Evolutionary conservation across 2,113 vertebrate species (phyloP), one percentile per base, ranked within the genome.

Genomic region (Syngnathoides biaculeatus): DNA sequence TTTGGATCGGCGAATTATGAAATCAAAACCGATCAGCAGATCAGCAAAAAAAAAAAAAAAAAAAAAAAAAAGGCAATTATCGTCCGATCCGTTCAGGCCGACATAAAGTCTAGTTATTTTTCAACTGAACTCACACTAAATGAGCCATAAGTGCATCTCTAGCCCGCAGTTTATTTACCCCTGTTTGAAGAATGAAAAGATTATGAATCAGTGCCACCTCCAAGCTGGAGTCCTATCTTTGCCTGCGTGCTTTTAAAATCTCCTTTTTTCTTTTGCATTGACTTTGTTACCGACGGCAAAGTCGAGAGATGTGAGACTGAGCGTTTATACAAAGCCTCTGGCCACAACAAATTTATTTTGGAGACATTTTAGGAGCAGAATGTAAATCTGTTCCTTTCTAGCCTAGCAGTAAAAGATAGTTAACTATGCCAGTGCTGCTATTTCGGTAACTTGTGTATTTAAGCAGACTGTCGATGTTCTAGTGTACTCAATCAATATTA

Each of bases 281-380:
- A 68, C 68, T 68, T 53, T 67, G 27, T 84, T 68, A 40, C 30
- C 19, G 10, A 68, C 74, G 82, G 71, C 58, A 57, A 52, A 52
- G 48, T 22, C 48, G 60, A 62, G 62, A 77, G 65, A 74, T 64
- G 27, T 61, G 66, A 70, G 24, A 66, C 65, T 42, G 26, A 22
- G 12, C 3, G 2, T 80, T 58, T 71, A 43, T 45, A 61, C 64
- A 68, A 72, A 77, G 40, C 69, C 70, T 63, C 24, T 26, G 57
- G 64, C 80, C 73, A 78, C 77, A 80, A 63, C 45, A 71, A 83
- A 71, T 74, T 76, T 75, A 70, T 73, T 82, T 75, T 77, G 60
- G 65, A 73, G 71, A 75, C 14, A 45, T 65, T 70, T 73, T 68
- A 15, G 65, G 72, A 69, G 69, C 79, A 79, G 75, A 47, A 45